Percentiles rank a stretch among this genome's conserved stretches.
These are phyloP conservation scores for Thereva nobilitata DNA, from an alignment of 2,888 invertebrate species.

Conservation along the genomic window DNA sequence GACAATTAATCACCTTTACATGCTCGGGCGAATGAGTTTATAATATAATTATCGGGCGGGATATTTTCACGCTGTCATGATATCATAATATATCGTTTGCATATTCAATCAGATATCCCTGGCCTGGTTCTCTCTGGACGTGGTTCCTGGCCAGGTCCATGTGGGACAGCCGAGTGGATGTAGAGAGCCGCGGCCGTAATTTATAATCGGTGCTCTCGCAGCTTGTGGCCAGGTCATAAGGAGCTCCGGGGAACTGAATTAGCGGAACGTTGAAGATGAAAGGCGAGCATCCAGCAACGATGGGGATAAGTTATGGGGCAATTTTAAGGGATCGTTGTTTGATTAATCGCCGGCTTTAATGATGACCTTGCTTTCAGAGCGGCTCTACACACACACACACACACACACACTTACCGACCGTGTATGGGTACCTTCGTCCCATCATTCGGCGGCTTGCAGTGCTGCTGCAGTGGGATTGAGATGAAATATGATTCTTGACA, in stretches of 20 bases:
- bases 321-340: constrained; percentile 40
- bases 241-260: constrained; percentile 36
- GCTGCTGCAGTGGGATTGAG: constrained; percentile 21
- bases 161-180: constrained; percentile 24
- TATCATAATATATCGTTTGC: constrained; percentile 44
- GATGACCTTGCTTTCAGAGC: constrained; percentile 35
- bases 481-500: constrained; percentile 27
- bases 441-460: not conserved
- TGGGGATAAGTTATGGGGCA: constrained; percentile 38
- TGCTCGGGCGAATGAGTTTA: constrained; percentile 40
- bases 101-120: constrained; percentile 42
- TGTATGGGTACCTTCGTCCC: not conserved
- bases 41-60: constrained; percentile 44
- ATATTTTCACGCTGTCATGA: constrained; percentile 44
- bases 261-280: constrained; percentile 35
- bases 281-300: constrained; percentile 33
- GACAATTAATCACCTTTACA: constrained; percentile 42
- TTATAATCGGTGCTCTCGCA: constrained; percentile 38
- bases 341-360: constrained; percentile 40
- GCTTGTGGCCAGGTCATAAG: constrained; percentile 40
- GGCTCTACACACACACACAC: no score
- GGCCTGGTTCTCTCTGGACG: constrained; percentile 2
- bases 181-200: constrained; percentile 7
- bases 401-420: not conserved
- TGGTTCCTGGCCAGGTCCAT: constrained; percentile 10